A percentile compares a stretch with the other conserved stretches of the same genome.
These are phyloP conservation scores for Acrossocheilus wenchowensis DNA, from an alignment of 2,797 vertebrate species.

Conservation along the genomic window DNA sequence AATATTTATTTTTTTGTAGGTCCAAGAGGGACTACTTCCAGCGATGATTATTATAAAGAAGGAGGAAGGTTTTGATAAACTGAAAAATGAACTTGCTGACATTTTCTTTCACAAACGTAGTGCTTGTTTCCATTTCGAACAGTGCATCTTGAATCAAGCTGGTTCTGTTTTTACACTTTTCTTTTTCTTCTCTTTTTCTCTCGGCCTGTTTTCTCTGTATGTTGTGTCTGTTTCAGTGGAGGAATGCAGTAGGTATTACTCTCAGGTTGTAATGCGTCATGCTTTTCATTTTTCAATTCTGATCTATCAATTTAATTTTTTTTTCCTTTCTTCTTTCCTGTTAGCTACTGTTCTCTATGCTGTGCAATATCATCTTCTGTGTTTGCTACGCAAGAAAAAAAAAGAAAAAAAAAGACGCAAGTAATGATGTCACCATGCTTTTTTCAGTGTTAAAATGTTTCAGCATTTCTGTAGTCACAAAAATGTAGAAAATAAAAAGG, in stretches of 20 bases:
- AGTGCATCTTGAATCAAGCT: conserved; percentile 80
- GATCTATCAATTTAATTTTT: not conserved
- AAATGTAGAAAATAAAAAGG: conserved; percentile 98
- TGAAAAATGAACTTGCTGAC: conserved; percentile 77
- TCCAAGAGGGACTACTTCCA: conserved; percentile 84
- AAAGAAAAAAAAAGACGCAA: conserved; percentile 79
- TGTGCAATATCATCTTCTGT: conserved; percentile 99
- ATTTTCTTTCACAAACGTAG: conserved; percentile 78
- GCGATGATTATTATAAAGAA: conserved; percentile 81
- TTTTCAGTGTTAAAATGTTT: conserved; percentile 98
- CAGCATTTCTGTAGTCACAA: conserved; percentile 98
- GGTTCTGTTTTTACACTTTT: conserved; percentile 69
- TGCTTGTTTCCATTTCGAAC: conserved; percentile 83
- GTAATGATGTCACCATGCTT: conserved; percentile 96
- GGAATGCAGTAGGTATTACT: conserved; percentile 83
- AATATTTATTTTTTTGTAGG: conserved; percentile 74
- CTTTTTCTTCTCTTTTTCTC: conserved; percentile 50
- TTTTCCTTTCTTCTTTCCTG: conserved; percentile 19
- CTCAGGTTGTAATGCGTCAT: conserved; percentile 79
- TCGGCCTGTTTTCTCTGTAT: conserved; percentile 73
- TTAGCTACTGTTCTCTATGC: conserved; percentile 77
- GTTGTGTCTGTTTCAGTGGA: conserved; percentile 65
- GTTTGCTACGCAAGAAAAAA: conserved; percentile 93
- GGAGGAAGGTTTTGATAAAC: conserved; percentile 86
- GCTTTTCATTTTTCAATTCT: conserved; percentile 29